These are phyloP conservation scores for Hylomyscus alleni DNA, from an alignment of 2,797 vertebrate genomes.

Conservation along the genomic window DNA sequence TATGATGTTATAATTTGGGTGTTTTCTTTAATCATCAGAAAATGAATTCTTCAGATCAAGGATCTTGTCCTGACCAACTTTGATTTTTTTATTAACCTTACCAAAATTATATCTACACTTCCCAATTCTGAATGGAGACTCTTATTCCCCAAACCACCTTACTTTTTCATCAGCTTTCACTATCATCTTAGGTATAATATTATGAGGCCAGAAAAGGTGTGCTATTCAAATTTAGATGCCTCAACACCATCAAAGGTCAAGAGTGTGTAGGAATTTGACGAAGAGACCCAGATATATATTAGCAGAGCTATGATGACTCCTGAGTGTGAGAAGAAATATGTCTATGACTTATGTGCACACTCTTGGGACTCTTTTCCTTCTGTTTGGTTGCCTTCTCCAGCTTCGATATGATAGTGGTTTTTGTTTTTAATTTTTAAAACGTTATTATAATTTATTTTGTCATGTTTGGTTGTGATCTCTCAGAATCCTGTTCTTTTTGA, in stretches of 20 bases:
- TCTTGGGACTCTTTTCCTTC: neutral
- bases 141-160: neutral
- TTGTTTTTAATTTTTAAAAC: neutral
- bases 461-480: neutral
- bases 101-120: neutral
- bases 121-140: neutral
- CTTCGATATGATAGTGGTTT: neutral
- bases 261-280: neutral
- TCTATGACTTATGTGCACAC: neutral
- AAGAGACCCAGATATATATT: neutral
- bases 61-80: neutral
- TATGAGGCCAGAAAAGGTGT: neutral
- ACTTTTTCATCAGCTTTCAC: neutral
- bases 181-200: neutral
- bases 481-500: neutral
- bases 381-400: neutral
- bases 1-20: constrained; percentile 2
- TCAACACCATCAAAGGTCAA: neutral
- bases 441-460: neutral
- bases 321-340: no score
- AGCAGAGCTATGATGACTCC: neutral
- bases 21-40: neutral
- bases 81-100: neutral
- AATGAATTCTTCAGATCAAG: neutral
- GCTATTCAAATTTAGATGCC: neutral